Conservation (phyloP, 1,140 invertebrate genomes). For the Anastrepha ludens region DNA sequence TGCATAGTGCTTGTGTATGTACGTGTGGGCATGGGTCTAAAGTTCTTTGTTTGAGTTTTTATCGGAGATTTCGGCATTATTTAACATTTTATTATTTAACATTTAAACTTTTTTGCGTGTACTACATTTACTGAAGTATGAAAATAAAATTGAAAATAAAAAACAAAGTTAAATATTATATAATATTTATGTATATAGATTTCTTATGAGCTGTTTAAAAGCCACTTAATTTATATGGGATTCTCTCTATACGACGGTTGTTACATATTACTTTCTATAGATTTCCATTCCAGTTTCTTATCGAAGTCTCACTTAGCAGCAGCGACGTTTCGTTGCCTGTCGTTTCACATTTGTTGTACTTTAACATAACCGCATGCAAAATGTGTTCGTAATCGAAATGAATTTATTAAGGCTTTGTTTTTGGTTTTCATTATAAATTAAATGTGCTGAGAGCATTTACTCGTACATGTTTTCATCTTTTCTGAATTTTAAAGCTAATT, state of each 20-base stretch:
- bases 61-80: too few species aligned
- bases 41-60: too few species aligned
- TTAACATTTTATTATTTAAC: too few species aligned
- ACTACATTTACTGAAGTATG: too few species aligned
- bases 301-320: background rate
- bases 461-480: background rate
- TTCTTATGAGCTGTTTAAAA: background rate
- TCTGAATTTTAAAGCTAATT: constrained; percentile 43
- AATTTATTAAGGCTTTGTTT: background rate
- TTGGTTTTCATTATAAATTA: background rate
- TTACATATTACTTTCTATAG: background rate
- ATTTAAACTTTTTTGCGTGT: too few species aligned
- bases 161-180: background rate
- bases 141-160: background rate
- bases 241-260: background rate
- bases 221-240: background rate
- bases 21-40: too few species aligned
- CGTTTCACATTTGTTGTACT: background rate
- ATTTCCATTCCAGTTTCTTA: background rate
- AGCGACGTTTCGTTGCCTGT: background rate
- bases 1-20: too few species aligned
- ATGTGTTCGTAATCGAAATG: background rate
- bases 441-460: constrained; percentile 9
- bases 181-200: background rate
- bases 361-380: background rate